Conservation (phyloP, 2,797 vertebrate species). For the Rousettus madagascariensis region DNA sequence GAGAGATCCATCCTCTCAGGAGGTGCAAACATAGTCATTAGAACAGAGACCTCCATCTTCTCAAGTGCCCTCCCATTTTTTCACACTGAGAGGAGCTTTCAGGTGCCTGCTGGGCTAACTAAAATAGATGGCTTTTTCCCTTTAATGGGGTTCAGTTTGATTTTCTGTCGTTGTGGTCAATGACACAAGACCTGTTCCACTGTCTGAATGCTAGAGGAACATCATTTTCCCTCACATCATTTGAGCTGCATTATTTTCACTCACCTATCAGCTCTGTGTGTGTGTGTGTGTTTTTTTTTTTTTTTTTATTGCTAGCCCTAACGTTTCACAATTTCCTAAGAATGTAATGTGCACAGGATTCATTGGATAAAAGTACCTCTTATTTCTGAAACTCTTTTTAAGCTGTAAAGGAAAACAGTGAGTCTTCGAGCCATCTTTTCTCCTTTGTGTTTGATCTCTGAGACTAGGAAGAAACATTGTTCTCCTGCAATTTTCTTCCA, state of each 20-base stretch:
- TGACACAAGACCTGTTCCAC: conserved; percentile 76
- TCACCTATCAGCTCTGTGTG: conserved; percentile 51
- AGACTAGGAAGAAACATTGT: not conserved
- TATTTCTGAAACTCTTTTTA: conserved; percentile 27
- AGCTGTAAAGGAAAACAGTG: not conserved
- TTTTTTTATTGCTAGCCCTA: not conserved
- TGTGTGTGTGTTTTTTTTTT: not conserved
- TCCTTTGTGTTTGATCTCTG: not conserved
- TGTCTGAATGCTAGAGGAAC: conserved; percentile 61
- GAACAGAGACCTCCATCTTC: conserved; percentile 66
- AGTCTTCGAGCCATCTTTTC: not conserved
- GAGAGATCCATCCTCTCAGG: conserved; percentile 59
- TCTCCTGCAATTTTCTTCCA: not conserved
- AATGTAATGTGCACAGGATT: not conserved
- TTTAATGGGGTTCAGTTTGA: conserved; percentile 80
- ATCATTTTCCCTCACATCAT: conserved; percentile 71
- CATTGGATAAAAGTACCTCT: not conserved
- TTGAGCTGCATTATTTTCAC: conserved; percentile 56
- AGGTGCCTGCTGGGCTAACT: conserved; percentile 73
- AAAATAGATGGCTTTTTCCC: conserved; percentile 75
- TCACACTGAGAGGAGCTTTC: conserved; percentile 68
- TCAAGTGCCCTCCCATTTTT: conserved; percentile 71
- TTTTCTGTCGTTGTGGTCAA: conserved; percentile 80
- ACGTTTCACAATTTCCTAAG: not conserved
- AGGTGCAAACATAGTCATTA: conserved; percentile 66